Conservation (phyloP, 37 sponge, comb jelly and placozoan species). For the Tethya wilhelma region DNA sequence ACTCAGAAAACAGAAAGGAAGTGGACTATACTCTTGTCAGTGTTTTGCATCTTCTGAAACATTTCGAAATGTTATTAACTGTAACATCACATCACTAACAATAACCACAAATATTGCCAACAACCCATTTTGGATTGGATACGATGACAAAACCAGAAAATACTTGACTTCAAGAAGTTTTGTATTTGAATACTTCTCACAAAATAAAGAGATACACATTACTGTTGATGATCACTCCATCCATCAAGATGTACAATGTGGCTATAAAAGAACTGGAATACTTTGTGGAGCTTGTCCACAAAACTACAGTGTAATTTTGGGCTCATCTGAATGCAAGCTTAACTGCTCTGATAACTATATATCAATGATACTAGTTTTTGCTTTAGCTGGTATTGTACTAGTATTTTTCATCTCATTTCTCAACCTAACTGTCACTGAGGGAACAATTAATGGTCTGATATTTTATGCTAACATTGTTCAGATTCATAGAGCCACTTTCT, state of each 20-base stretch:
- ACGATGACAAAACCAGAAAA: too few species aligned
- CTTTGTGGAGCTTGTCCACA: constrained; percentile 45
- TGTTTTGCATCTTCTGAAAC: neutral
- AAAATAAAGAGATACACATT: neutral
- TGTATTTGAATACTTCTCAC: constrained; percentile 27
- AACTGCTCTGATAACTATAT: constrained; percentile 11
- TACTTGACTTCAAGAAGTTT: neutral
- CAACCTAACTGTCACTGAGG: constrained; percentile 50
- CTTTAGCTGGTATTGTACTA: constrained; percentile 33
- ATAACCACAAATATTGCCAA: neutral
- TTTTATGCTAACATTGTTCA: constrained; percentile 47
- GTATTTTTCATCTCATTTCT: constrained; percentile 21
- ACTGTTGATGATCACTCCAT: neutral
- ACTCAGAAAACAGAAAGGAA: neutral
- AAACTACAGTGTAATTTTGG: constrained; percentile 26
- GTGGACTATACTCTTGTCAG: neutral
- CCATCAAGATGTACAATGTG: constrained; percentile 36
- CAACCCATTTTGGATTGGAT: neutral
- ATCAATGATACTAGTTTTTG: constrained; percentile 7
- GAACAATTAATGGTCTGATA: constrained; percentile 47
- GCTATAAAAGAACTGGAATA: constrained; percentile 33
- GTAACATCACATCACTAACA: neutral
- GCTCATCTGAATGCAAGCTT: constrained; percentile 10
- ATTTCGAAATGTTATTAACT: neutral
- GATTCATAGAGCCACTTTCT: neutral